phyloP scores from a whole-genome alignment of 2,888 invertebrate genomes.

The Eucriotettix oculatus region DNA sequence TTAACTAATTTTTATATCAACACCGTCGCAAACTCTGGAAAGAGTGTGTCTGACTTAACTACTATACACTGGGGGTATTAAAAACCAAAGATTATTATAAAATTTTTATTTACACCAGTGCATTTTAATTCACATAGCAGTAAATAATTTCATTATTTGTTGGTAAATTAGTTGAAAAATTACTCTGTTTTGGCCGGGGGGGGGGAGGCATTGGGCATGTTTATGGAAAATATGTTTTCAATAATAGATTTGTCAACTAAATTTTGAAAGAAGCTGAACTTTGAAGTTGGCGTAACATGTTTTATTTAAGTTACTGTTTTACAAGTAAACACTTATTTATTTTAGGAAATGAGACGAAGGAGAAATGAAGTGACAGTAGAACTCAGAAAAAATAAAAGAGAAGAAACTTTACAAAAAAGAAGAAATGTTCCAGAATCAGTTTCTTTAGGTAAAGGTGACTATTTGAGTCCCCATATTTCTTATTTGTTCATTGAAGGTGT shows the following conservation, averaged over 20 bases:
- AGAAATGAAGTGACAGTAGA: slow-evolving; percentile 94
- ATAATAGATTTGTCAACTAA: too few relatives aligned
- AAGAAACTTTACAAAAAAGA: slow-evolving; percentile 89
- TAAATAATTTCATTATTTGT: not conserved
- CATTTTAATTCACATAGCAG: not conserved
- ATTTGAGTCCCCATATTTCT: too few relatives aligned
- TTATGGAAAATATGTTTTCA: too few relatives aligned
- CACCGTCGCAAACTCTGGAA: too few relatives aligned
- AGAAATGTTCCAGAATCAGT: slow-evolving; percentile 86
- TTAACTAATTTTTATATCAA: too few relatives aligned
- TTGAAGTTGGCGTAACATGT: not conserved
- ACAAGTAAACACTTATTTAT: slow-evolving; percentile 13
- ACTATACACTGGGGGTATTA: too few relatives aligned
- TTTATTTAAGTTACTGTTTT: not conserved
- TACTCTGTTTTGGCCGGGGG: too few relatives aligned
- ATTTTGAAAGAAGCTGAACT: not conserved
- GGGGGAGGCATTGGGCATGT: too few relatives aligned
- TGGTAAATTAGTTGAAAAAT: not conserved
- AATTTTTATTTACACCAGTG: not conserved
- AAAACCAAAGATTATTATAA: too few relatives aligned
- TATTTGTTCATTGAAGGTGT: not conserved
- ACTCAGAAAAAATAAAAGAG: slow-evolving; percentile 93
- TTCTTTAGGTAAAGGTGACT: slow-evolving; percentile 39
- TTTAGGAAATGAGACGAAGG: slow-evolving; percentile 89
- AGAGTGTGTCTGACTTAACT: too few relatives aligned